phyloP scores from a whole-genome alignment of 2,888 invertebrate species.

The Drosophila suboccidentalis region DNA sequence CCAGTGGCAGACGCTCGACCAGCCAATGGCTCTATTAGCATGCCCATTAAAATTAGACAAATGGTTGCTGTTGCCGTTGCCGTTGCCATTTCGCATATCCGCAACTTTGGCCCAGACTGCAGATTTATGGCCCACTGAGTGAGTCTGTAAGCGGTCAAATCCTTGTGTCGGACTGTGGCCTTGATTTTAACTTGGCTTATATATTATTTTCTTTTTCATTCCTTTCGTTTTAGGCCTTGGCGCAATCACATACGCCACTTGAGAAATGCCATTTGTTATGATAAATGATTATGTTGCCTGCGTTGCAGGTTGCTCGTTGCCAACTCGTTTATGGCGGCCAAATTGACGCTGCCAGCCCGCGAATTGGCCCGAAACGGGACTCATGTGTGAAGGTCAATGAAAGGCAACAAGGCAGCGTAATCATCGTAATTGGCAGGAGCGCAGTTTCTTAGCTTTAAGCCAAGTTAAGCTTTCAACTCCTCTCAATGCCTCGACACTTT shows the following conservation, averaged over 20 bases:
- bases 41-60: constrained; percentile 82
- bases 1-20: constrained; percentile 38
- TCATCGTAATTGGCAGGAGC: constrained; percentile 48
- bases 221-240: constrained; percentile 23
- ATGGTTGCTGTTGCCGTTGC: constrained; percentile 71
- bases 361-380: constrained; percentile 19
- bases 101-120: constrained; percentile 58
- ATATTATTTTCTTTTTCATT: background rate
- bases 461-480: constrained; percentile 34
- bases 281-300: constrained; percentile 75
- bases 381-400: constrained; percentile 66
- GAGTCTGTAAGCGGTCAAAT: constrained; percentile 32
- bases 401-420: constrained; percentile 50
- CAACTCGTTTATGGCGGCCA: constrained; percentile 28
- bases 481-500: constrained; percentile 36
- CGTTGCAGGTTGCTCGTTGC: constrained; percentile 31
- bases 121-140: constrained; percentile 69
- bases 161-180: constrained; percentile 23
- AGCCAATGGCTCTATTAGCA: constrained; percentile 80
- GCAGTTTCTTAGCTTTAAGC: constrained; percentile 35
- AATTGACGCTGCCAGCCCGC: constrained; percentile 36
- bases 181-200: constrained; percentile 40
- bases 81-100: constrained; percentile 71
- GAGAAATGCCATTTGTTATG: constrained; percentile 77
- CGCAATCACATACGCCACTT: constrained; percentile 77